Base-by-base conservation (phyloP, 2,113 vertebrate genomes). In the Carassius carassius region DNA sequence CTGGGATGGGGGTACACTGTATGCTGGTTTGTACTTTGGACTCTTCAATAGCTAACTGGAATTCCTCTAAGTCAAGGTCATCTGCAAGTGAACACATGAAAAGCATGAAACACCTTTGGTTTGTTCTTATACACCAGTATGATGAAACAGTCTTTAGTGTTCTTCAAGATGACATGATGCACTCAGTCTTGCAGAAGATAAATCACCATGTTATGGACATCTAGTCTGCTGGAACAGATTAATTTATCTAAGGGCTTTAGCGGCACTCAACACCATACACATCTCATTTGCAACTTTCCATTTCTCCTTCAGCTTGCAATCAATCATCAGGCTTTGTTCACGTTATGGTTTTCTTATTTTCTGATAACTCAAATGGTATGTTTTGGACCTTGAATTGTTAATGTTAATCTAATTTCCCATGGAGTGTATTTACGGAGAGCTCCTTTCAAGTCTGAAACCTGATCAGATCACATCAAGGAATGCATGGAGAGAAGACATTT, bases 1-100 rank as follows among this genome's bases (percentile, higher is more conserved):
- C 97, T 16, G 98, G 97, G 73, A 90, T 91, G 0, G 98, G 98
- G 0, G 96, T 97, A 84, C 98, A 99, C 89, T 99, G 98, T 89
- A 96, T 92, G 63, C 93, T 96, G 69, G 94, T 93, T 35, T 95
- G 95, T 16, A 96, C 91, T 93, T 96, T 97, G 25, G 96, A 93
- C 86, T 97, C 97, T 65, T 97, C 97, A 62, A 93, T 91, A 80
- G 97, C 96, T 84, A 95, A 21, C 89, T 97, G 97, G 86, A 98
- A 95, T 80, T 98, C 97, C 2, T 98, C 97, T 86, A 95, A 86
- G 80, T 98, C 96, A 29, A 95, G 93, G 78, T 98, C 97, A 94
- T 98, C 97, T 99, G 92, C 54, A 92, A 91, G 88, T 25, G 88
- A 56, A 54, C 32, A 58, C 25, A 23, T 69, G 29, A 13, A 16